Evolutionary conservation across 2,888 invertebrate species (phyloP).

Genomic region (Gryllus longicercus): DNA sequence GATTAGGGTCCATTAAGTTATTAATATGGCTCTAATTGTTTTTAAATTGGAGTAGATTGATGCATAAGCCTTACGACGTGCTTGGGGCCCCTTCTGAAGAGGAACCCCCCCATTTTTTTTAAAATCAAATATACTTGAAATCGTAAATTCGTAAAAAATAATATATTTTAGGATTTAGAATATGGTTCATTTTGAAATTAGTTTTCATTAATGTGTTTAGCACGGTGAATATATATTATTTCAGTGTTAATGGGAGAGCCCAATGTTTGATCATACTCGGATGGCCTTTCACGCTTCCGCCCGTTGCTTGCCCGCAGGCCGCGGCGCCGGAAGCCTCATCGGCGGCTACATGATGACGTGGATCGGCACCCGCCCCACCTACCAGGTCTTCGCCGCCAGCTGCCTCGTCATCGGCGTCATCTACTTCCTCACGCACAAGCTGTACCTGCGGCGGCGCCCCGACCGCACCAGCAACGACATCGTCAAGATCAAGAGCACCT

Average conservation of each 20-base stretch:
- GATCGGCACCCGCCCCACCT: conserved; percentile 68
- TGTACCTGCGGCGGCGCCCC: conserved; percentile 59
- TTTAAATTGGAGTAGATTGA: no score
- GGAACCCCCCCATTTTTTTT: no score
- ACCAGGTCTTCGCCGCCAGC: conserved; percentile 64
- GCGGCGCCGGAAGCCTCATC: conserved; percentile 69
- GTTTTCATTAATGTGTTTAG: neutral
- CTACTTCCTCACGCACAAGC: conserved; percentile 65
- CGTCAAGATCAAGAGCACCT: conserved; percentile 46
- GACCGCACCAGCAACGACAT: conserved; percentile 56
- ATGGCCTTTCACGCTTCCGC: conserved; percentile 36
- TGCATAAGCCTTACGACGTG: no score
- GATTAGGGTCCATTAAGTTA: no score
- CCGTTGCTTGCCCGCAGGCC: conserved; percentile 52
- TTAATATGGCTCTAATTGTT: no score
- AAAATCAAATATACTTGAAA: no score
- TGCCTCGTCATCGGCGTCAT: conserved; percentile 62
- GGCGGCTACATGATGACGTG: conserved; percentile 73
- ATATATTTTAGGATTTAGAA: no score
- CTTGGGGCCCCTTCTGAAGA: no score
- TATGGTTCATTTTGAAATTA: no score
- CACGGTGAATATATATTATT: neutral
- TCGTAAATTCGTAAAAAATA: no score
- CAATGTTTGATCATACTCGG: neutral
- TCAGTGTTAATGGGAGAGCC: no score